Evolutionary conservation across 2,113 vertebrate genomes (phyloP), one percentile per base, ranked within the genome.

Genomic region (Psephotus haematonotus): DNA sequence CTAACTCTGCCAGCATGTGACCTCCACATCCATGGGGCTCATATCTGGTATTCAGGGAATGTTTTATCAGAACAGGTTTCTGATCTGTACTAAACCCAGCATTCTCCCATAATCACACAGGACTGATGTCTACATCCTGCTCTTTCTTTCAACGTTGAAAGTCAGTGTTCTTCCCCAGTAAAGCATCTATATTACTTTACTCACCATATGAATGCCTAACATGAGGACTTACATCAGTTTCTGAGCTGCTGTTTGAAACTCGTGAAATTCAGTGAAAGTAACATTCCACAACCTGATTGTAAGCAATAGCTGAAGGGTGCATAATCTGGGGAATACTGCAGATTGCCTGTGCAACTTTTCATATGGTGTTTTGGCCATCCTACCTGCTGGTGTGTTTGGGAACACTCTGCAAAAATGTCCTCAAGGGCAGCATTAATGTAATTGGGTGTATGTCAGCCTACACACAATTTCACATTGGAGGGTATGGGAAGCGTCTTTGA

Each of bases 401-500:
- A 79, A 18, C 23, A 41, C 29, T 49, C 31, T 39, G 57, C 37
- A 59, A 35, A 55, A 33, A 16, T 23, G 50, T 53, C 50, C 35
- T 43, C 0, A 1, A 29, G 23, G 0, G 1, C 75, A 90, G 50
- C 4, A 3, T 13, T 25, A 20, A 17, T 9, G 17, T 17, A 52
- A 44, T 59, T 6, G n/a, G n/a, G 14, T 37, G 5, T 43, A 16
- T 20, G 18, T 25, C 44, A 86, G 29, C 47, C 47, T 69, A 7
- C 25, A 29, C 13, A 20, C 10, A 17, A 0, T 76, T 53, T 79
- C 14, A 35, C 2, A 1, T 14, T 57, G 82, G 24, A 79, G 33
- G 8, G 27, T 10, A 44, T 10, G 18, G 71, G 41, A 74, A 72
- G 6, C 23, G 33, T 57, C 39, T 72, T 47, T 65, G 44, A 47